Base-by-base conservation (phyloP, 30 jellyfish, hydroid and myxozoan species). In the Morbakka virulenta region DNA sequence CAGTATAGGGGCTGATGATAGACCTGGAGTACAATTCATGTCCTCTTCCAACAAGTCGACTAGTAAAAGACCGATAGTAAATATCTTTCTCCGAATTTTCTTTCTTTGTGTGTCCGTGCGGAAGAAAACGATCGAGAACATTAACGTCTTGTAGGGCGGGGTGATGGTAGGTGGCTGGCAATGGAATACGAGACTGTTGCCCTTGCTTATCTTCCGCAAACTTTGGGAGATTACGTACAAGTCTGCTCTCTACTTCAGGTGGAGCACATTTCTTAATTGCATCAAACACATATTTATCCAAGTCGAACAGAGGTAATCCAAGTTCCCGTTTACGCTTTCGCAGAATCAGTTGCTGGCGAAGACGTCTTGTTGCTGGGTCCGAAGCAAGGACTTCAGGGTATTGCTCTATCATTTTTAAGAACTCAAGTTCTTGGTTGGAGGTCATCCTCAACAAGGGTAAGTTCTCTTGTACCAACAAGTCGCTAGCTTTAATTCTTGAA, bases 1-100 rank as follows among this genome's bases (percentile, higher is more conserved):
- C 87, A 14, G 99, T 93, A 49, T 93, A 93, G 51, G 99, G 99
- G 76, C 99, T 93, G n/a, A 82, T 85, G 14, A 93, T 82, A 2
- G 95, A 52, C 6, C 91, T 90, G 20, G 83, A 23, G 52, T 74
- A 33, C 14, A 69, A 11, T 25, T 86, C 97, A 20, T 87, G 86
- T 12, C 75, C 80, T 13, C 84, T 47, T 0, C 99, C 99, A 17
- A 82, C 86, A 23, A 93, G 62, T 13, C 95, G 93, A 12, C 88
- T 64, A 14, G 81, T 23, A 68, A 86, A 86, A 9, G 91, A 41
- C 17, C 57, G 57, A 41, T 41, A 41, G 9, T 22, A 11, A 4
- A 25, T 2, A 49, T 24, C 17, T 0, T 62, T 17, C 27, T 21
- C 48, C 12, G 12, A 6, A 17, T 30, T 21, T 17, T 33, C 23